Percentiles rank a stretch among this genome's conserved stretches.
Evolutionary conservation across 92 coral and sea anemone genomes (phyloP).

Genomic region (Heliopora coerulea): DNA sequence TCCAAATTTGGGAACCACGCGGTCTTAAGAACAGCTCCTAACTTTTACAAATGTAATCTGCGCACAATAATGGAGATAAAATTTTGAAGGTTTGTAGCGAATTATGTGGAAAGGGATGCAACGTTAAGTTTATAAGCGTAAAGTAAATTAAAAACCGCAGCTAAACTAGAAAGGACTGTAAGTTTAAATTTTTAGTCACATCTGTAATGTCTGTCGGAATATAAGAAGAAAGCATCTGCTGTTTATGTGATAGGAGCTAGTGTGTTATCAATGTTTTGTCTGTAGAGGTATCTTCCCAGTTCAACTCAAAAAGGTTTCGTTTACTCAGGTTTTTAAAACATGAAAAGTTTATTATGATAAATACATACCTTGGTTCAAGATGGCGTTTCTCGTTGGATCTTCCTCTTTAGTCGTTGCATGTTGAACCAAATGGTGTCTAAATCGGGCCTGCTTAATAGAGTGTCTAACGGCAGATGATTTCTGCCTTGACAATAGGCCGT

Average conservation of each 20-base stretch:
- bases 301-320: not conserved
- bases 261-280: not conserved
- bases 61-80: constrained; percentile 21
- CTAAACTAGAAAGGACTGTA: not conserved
- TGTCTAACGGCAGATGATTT: constrained; percentile 21
- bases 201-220: not conserved
- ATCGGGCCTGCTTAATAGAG: constrained; percentile 13
- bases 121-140: constrained; percentile 17
- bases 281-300: too few relatives aligned
- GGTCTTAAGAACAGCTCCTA: constrained; percentile 2
- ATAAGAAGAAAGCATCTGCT: not conserved
- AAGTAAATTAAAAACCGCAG: constrained; percentile 15
- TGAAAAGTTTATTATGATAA: too few relatives aligned
- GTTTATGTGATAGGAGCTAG: too few relatives aligned
- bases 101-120: not conserved
- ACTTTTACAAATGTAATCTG: constrained; percentile 26
- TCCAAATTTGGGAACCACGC: constrained; percentile 6
- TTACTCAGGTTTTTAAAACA: not conserved
- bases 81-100: constrained; percentile 21
- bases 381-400: constrained; percentile 1
- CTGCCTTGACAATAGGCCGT: not conserved
- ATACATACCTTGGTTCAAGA: not conserved
- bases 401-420: not conserved
- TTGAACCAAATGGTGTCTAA: constrained; percentile 19
- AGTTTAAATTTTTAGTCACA: not conserved